phyloP scores from a whole-genome alignment of 2,113 vertebrate species.

The Epinephelus moara region DNA sequence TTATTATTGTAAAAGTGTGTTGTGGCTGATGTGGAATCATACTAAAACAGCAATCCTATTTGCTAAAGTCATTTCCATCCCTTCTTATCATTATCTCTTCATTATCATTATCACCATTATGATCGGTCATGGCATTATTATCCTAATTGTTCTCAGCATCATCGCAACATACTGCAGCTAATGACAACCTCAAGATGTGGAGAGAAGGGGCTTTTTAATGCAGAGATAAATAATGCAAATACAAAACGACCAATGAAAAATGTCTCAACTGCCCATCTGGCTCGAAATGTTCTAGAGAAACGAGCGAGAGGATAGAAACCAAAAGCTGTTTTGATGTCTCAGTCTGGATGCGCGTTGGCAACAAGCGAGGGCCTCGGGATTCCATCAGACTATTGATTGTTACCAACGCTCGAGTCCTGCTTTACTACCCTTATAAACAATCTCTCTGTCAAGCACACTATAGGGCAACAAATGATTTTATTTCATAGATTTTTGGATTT shows the following conservation, averaged over 20 bases:
- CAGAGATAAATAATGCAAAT: conserved; percentile 67
- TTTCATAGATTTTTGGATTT: conserved; percentile 81
- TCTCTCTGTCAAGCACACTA: conserved; percentile 73
- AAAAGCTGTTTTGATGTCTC: conserved; percentile 75
- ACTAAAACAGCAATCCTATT: conserved; percentile 59
- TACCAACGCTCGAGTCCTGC: conserved; percentile 68
- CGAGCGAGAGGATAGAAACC: conserved; percentile 47
- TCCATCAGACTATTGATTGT: conserved; percentile 75
- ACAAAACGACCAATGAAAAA: conserved; percentile 41
- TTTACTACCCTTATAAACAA: conserved; percentile 79
- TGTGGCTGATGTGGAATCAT: conserved; percentile 39
- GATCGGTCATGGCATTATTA: conserved; percentile 68
- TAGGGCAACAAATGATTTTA: conserved; percentile 79
- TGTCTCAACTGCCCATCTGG: conserved; percentile 56
- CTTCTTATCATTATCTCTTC: conserved; percentile 73
- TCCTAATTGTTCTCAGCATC: conserved; percentile 72
- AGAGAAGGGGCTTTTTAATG: conserved; percentile 31
- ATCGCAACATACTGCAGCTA: conserved; percentile 59
- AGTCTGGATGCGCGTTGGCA: conserved; percentile 66
- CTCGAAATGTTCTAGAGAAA: conserved; percentile 51
- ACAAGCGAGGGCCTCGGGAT: conserved; percentile 61
- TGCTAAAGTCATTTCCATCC: conserved; percentile 63
- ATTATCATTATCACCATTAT: conserved; percentile 71
- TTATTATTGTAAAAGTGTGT: conserved; percentile 44
- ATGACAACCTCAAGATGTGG: conserved; percentile 64